These are phyloP conservation scores for Anaspis maculata DNA, from an alignment of 2,888 invertebrate species.

Conservation along the genomic window DNA sequence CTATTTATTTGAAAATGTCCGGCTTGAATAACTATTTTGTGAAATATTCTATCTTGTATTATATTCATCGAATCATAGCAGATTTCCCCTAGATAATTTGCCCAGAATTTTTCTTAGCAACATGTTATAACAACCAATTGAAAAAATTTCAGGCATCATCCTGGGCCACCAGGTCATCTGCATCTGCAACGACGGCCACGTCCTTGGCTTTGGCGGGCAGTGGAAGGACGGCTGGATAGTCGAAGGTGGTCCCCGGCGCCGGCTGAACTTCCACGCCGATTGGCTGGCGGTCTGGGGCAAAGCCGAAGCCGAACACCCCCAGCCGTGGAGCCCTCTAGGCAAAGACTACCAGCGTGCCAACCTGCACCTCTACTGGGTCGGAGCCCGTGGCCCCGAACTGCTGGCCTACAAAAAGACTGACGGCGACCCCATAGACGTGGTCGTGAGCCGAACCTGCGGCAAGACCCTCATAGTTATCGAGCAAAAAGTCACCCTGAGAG, in stretches of 20 bases:
- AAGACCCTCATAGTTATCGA: conserved; percentile 68
- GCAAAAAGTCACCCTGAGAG: conserved; percentile 67
- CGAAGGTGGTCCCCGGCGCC: conserved; percentile 40
- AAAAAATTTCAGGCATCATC: too few relatives aligned
- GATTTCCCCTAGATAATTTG: too few relatives aligned
- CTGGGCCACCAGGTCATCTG: conserved; percentile 34
- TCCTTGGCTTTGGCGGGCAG: conserved; percentile 40
- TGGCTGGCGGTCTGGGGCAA: conserved; percentile 78
- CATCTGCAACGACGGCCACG: conserved; percentile 38
- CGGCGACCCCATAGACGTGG: conserved; percentile 77
- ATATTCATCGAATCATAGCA: too few relatives aligned
- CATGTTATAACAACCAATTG: too few relatives aligned
- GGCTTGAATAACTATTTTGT: too few relatives aligned
- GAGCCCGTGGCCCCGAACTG: conserved; percentile 55
- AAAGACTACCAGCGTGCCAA: conserved; percentile 83
- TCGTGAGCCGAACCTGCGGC: conserved; percentile 63
- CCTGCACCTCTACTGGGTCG: conserved; percentile 63
- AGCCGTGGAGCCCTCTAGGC: conserved; percentile 85
- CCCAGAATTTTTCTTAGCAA: too few relatives aligned
- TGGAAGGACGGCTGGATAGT: conserved; percentile 46
- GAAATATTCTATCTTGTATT: too few relatives aligned
- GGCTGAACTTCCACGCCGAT: conserved; percentile 35
- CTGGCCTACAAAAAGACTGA: conserved; percentile 78
- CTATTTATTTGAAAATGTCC: too few relatives aligned
- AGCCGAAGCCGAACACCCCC: conserved; percentile 75